Evolutionary conservation across 1,140 invertebrate species (phyloP).

Genomic region (Pinna nobilis): DNA sequence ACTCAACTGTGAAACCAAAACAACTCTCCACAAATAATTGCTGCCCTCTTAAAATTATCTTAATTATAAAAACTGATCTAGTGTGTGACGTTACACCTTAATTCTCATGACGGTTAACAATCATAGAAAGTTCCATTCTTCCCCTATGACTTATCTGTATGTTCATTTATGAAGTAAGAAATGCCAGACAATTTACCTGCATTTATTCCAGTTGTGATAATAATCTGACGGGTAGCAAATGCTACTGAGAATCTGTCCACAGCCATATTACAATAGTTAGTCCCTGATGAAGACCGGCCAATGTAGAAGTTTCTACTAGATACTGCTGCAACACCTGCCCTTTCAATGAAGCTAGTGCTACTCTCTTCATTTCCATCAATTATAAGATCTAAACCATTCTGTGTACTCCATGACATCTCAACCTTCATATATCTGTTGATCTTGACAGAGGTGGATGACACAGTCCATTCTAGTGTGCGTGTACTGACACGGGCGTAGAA

Average conservation of each 20-base stretch:
- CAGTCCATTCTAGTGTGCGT: conserved; percentile 52
- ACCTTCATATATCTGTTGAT: conserved; percentile 41
- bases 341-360: conserved; percentile 12
- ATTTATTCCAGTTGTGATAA: conserved; percentile 5
- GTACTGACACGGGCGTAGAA: conserved; percentile 52
- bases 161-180: background rate
- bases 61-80: too few relatives aligned
- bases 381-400: conserved; percentile 31
- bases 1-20: conserved; percentile 1
- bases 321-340: background rate
- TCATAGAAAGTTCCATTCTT: background rate
- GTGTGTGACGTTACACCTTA: too few relatives aligned
- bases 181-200: background rate
- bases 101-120: background rate
- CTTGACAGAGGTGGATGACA: conserved; percentile 32
- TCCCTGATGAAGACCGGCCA: conserved; percentile 15
- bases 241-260: conserved; percentile 27
- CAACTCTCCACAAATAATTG: background rate
- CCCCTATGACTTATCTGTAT: background rate
- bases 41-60: too few relatives aligned
- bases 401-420: conserved; percentile 56
- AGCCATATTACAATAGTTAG: conserved; percentile 30
- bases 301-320: conserved; percentile 17
- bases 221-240: conserved; percentile 18
- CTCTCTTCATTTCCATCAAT: conserved; percentile 8